Evolutionary conservation across 2,888 invertebrate genomes (phyloP).

Genomic region (Drosophila mettleri): DNA sequence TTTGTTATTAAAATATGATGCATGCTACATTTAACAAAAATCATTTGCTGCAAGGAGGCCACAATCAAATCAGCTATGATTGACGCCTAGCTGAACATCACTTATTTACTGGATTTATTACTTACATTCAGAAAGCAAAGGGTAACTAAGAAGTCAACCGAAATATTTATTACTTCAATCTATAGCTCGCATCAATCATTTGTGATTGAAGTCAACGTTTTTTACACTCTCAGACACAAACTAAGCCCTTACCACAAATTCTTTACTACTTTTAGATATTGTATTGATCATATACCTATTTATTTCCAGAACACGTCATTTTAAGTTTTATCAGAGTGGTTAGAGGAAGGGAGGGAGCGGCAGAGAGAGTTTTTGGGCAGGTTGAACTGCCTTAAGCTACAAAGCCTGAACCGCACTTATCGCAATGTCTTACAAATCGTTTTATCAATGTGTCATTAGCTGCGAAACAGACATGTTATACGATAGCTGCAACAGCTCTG

Average conservation of each 20-base stretch:
- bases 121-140: too few species aligned
- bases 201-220: neutral
- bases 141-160: too few species aligned
- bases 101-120: too few species aligned
- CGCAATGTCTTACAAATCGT: conserved; percentile 80
- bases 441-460: conserved; percentile 80
- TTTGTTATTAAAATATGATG: too few species aligned
- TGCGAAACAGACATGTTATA: conserved; percentile 69
- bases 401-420: conserved; percentile 78
- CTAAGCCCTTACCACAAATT: neutral
- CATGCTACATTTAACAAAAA: too few species aligned
- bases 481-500: conserved; percentile 58
- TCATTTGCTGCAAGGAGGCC: too few species aligned
- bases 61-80: too few species aligned
- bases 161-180: neutral
- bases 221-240: neutral
- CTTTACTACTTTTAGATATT: conserved; percentile 13
- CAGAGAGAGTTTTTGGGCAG: conserved; percentile 15
- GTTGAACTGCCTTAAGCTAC: conserved; percentile 67
- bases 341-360: neutral
- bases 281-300: conserved; percentile 18
- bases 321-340: conserved; percentile 1
- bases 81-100: too few species aligned
- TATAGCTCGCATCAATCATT: conserved; percentile 5
- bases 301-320: conserved; percentile 36